Percentiles rank a stretch among this genome's conserved stretches.
These are phyloP conservation scores for Nomada ferruginata DNA, from an alignment of 2,888 invertebrate species.

Conservation along the genomic window DNA sequence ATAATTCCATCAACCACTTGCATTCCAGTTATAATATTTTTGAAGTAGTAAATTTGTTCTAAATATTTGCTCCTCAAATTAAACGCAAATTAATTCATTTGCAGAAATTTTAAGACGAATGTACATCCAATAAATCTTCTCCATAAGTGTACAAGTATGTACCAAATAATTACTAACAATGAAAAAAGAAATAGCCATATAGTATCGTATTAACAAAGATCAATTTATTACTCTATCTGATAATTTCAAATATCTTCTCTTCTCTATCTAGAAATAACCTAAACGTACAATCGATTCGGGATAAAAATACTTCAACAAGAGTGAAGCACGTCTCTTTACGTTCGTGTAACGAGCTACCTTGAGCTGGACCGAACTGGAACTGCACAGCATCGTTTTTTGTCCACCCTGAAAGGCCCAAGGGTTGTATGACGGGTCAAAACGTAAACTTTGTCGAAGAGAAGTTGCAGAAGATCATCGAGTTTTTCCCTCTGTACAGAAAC, in stretches of 20 bases:
- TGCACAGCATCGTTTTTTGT: slow-evolving; percentile 2
- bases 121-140: too few relatives aligned
- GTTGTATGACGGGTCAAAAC: neutral
- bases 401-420: neutral
- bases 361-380: slow-evolving; percentile 31
- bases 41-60: too few relatives aligned
- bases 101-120: too few relatives aligned
- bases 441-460: neutral
- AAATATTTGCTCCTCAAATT: too few relatives aligned
- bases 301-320: slow-evolving; percentile 7
- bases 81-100: too few relatives aligned
- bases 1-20: neutral
- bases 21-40: too few relatives aligned
- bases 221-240: neutral
- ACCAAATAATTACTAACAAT: neutral
- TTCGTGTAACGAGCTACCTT: neutral
- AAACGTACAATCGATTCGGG: slow-evolving; percentile 6
- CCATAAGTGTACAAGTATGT: neutral
- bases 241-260: neutral
- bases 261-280: neutral
- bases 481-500: slow-evolving; percentile 47
- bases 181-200: neutral
- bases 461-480: slow-evolving; percentile 27
- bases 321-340: neutral
- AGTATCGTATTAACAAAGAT: neutral